Base-by-base conservation (phyloP, 2,888 invertebrate species). In the Slavum lentiscoides region DNA sequence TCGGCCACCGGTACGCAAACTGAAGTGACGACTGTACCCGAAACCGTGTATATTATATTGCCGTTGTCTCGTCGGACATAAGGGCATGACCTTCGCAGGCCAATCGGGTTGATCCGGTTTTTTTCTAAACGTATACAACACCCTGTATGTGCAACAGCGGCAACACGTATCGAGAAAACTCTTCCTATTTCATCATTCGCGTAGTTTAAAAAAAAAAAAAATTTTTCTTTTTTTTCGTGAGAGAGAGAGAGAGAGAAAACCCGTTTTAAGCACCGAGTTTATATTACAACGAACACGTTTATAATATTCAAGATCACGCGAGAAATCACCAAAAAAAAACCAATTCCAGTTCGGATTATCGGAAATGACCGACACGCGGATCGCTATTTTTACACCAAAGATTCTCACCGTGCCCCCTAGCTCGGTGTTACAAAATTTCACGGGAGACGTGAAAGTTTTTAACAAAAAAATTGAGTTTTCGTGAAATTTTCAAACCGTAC, bases 41-140 rank as follows among this genome's bases (percentile, higher is more conserved):
- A 43, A 64, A 21, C n/a, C 1, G 11, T 55, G 6, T 62, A 80
- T 80, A 64, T 72, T 80, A 72, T 72, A 80, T 68, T 80, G 43
- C n/a, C 39, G 23, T 72, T 55, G 30, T 39, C 39, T 72, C 5
- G 37, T 53, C 15, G 23, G 8, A 80, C 58, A 55, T 66, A 58
- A 55, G 69, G 69, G 59, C 37, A 76, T 62, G 43, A 72, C 80
- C 80, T 80, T 80, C 70, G 2, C 70, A 6, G 30, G 37, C 53
- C 37, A 61, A 80, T 80, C 80, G 80, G 70, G 80, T 80, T 62
- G 80, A 15, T 72, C 80, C 80, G 80, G 80, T 80, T 80, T 70
- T 55, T 23, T 23, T 1, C 70, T 30, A 30, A 30, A 30, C 30
- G 30, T 30, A 30, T 30, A 19, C 43, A 23, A 30, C 30, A 80